Evolutionary conservation across 2,113 vertebrate species (phyloP), one percentile per base, ranked within the genome.

Genomic region (Pseudolaguvia tuberculata): DNA sequence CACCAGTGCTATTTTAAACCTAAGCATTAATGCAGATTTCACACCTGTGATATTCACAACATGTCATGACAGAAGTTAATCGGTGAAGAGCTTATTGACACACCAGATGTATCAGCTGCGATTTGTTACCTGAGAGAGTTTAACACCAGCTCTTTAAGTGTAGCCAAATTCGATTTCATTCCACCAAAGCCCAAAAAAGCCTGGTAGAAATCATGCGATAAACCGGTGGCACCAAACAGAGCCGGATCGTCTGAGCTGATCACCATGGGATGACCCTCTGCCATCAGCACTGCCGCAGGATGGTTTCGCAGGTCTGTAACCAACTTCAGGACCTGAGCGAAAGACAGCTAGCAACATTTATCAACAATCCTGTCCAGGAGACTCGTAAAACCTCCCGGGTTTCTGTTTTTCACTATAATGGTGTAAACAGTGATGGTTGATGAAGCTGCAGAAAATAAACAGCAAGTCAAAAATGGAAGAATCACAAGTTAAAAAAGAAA

Each of bases 201-300:
- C 85, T 96, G 89, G 0, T 96, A 97, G 85, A 96, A 96, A 82
- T 96, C 95, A 2, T 95, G 91, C 1, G 95, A 97, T 55, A 96
- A 84, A 0, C 93, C 94, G 5, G 87, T 87, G 23, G 93, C 72
- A 0, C 95, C 94, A 11, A 95, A 96, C 42, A 93, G 9, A 0
- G 91, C 83, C 0, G 95, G 95, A 75, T 96, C 94, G 4, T 97
- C 95, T 0, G 94, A 93, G 72, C 94, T 93, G 85, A 98, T 86
- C 78, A 98, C 94, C 77, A 98, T 0, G 0, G 93, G 94, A 67
- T 94, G 91, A 12, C 91, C 91, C 20, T 91, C 89, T 35, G 91
- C 87, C 92, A 98, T 92, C 48, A 96, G 88, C 0, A 56, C 58
- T 0, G 91, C 91, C 0, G 91, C 94, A 0, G 96, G 95, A 75